Conservation (phyloP, 1,140 invertebrate species). For the Streblospio benedicti region DNA sequence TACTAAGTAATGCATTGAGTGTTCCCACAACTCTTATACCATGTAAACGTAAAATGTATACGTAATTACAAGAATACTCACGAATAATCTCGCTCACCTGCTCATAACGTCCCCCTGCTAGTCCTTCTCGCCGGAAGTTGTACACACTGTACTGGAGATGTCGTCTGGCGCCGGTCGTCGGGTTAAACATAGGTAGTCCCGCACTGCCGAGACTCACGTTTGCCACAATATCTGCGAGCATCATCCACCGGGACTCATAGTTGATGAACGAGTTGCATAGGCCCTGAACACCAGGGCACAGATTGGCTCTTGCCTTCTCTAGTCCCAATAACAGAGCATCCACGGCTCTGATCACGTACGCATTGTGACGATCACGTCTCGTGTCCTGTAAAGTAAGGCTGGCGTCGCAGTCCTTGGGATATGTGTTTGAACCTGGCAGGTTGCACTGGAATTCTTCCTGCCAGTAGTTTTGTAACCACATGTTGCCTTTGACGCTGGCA, state of each 20-base stretch:
- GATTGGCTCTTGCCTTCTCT: conserved; percentile 11
- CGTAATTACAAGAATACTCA: too few species aligned
- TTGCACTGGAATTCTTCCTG: conserved; percentile 22
- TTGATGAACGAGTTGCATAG: conserved; percentile 26
- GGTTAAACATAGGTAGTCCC: too few species aligned
- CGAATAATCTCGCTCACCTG: too few species aligned
- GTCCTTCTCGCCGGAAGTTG: not conserved
- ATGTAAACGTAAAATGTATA: too few species aligned
- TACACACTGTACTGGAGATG: not conserved
- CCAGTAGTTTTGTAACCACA: conserved; percentile 32
- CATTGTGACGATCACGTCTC: not conserved
- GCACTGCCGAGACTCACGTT: too few species aligned
- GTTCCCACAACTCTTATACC: too few species aligned
- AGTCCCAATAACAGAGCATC: conserved; percentile 26
- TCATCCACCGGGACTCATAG: conserved; percentile 8
- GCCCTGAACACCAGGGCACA: conserved; percentile 14
- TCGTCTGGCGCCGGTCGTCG: not conserved
- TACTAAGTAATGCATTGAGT: too few species aligned
- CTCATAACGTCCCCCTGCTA: too few species aligned
- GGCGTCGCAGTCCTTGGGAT: not conserved
- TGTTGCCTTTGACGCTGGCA: conserved; percentile 18
- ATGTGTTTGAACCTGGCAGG: not conserved
- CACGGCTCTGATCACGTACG: conserved; percentile 27
- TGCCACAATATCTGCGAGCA: too few species aligned
- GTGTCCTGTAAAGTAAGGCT: not conserved